phyloP scores from a whole-genome alignment of 1,140 invertebrate species.

The Globodera ellingtonae region DNA sequence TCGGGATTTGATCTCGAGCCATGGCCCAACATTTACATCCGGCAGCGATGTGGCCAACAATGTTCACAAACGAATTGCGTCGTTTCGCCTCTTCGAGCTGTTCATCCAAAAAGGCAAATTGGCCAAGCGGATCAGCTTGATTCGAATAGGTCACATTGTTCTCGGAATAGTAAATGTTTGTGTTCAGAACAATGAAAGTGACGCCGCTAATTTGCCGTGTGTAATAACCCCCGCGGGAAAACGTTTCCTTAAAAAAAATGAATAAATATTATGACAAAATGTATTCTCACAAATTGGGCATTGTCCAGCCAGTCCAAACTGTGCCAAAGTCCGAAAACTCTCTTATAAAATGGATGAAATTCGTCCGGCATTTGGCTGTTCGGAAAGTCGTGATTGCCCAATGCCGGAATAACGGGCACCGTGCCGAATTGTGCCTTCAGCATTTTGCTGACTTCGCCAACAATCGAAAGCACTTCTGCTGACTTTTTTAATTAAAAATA shows the following conservation, averaged over 20 bases:
- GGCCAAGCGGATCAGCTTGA: conserved; percentile 50
- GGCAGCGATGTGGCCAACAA: conserved; percentile 57
- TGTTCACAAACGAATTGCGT: conserved; percentile 41
- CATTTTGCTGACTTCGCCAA: conserved; percentile 36
- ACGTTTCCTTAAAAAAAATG: conserved; percentile 42
- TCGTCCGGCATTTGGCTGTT: conserved; percentile 50
- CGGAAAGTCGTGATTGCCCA: conserved; percentile 60
- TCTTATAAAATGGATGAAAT: conserved; percentile 36
- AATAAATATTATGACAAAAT: not conserved
- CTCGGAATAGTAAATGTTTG: conserved; percentile 57
- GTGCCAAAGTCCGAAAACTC: conserved; percentile 43
- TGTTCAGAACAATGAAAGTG: conserved; percentile 57
- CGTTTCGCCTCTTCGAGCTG: conserved; percentile 40
- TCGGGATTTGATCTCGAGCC: not conserved
- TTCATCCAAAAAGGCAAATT: conserved; percentile 58
- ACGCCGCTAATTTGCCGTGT: conserved; percentile 23
- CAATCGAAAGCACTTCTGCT: conserved; percentile 50
- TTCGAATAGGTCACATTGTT: conserved; percentile 49
- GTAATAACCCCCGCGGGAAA: conserved; percentile 58
- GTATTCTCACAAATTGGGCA: not conserved
- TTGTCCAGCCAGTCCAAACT: conserved; percentile 22
- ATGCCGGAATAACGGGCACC: conserved; percentile 46
- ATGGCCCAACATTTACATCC: conserved; percentile 37
- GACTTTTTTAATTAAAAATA: conserved; percentile 4
- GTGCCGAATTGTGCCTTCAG: conserved; percentile 35